Base-by-base conservation (phyloP, 2,113 vertebrate species). In the Suncus etruscus region DNA sequence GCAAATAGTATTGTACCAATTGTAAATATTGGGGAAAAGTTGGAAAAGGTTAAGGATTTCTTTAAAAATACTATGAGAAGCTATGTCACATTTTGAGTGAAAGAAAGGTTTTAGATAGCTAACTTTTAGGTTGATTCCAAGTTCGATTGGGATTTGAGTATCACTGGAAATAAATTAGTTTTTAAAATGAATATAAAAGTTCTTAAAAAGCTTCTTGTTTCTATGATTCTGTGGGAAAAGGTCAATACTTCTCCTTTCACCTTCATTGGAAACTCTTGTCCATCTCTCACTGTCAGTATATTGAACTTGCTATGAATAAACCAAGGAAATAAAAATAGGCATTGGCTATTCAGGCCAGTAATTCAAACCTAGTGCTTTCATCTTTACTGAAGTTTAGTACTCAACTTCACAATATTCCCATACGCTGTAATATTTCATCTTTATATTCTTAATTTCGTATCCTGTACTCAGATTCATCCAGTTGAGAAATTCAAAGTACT, bases 1-100 rank as follows among this genome's bases (percentile, higher is more conserved):
- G 3, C 14, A 90, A 85, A 45, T 10, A 31, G 11, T 85, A 39
- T 61, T 81, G 51, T 0, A 78, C 25, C 81, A 63, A 90, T 29
- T 94, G 73, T 92, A 76, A 74, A 69, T 29, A 54, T 72, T 48
- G 47, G 58, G 66, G 68, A 50, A 48, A 15, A 10, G 10, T 39
- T 93, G n/a, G n/a, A 87, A 76, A 31, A 87, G 8, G 29, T 76
- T 82, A 74, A 90, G 9, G 10, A 88, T 92, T 85, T 85, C 68
- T 14, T 47, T 8, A 84, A 31, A 76, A 94, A n/a, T 90, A 15
- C 31, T 39, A 11, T 51, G 11, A 73, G 25, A 15, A 65, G n/a
- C 86, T 91, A 29, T 72, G 8, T 78, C 72, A 83, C 74, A 83
- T 65, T 3, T 1, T 73, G 1, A 11, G 20, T 54, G 22, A 16